A percentile compares a stretch with the other conserved stretches of the same genome.
These are phyloP conservation scores for Lepeophtheirus nordmannii DNA, from an alignment of 2,888 invertebrate species.

Conservation along the genomic window DNA sequence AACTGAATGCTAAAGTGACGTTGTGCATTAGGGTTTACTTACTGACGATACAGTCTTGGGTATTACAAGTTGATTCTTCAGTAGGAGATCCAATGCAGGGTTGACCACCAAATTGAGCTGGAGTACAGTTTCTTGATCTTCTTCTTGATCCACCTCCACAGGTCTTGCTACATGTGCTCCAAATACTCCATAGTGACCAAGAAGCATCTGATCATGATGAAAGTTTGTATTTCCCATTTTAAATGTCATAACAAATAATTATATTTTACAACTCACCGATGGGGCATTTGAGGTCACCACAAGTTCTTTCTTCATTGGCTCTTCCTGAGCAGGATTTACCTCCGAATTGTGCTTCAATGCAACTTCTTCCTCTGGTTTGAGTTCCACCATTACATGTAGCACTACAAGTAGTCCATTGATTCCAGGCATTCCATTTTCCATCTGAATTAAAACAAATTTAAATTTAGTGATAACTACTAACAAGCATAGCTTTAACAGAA, in stretches of 20 bases:
- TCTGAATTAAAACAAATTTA: neutral
- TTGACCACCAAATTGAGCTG: neutral
- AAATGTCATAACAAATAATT: no score
- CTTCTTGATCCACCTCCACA: conserved; percentile 4
- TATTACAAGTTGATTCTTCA: neutral
- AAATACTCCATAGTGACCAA: neutral
- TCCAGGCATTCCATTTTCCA: conserved; percentile 1
- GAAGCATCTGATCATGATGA: neutral
- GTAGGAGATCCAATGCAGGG: neutral
- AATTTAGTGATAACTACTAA: no score
- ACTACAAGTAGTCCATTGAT: neutral
- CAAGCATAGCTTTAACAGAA: neutral
- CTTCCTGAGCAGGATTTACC: neutral
- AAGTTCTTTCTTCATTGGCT: neutral
- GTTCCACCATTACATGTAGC: neutral
- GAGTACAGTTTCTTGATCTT: neutral
- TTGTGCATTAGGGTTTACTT: neutral
- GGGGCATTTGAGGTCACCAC: neutral
- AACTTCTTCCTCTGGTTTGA: neutral
- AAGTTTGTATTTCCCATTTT: no score
- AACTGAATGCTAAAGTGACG: neutral
- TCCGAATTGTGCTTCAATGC: neutral
- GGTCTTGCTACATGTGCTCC: neutral
- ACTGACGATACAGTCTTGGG: neutral
- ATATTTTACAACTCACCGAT: neutral